Evolutionary conservation across 2,888 invertebrate genomes (phyloP).

Genomic region (Dichetophora obliterata): DNA sequence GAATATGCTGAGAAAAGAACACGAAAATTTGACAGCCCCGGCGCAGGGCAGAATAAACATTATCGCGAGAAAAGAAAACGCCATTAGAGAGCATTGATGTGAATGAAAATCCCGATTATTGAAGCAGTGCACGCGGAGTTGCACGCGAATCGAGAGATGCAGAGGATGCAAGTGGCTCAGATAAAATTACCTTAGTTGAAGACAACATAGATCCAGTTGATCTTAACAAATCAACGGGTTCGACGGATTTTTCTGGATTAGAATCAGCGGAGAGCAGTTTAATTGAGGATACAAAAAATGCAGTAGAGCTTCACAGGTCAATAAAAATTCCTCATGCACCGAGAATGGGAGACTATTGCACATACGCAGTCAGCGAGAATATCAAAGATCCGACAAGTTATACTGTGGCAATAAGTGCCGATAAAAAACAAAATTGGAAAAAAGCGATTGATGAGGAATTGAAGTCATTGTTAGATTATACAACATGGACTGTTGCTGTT

Average conservation of each 20-base stretch:
- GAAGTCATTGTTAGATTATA: conserved; percentile 4
- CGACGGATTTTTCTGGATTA: background rate
- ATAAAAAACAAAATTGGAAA: conserved; percentile 10
- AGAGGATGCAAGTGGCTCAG: background rate
- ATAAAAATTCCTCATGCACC: background rate
- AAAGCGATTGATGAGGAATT: conserved; percentile 11
- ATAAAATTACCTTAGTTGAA: background rate
- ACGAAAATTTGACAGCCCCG: no score
- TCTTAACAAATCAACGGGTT: background rate
- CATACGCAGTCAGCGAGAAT: background rate
- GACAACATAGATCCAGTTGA: background rate
- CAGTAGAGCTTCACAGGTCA: background rate
- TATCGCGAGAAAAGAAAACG: no score
- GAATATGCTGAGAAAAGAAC: no score
- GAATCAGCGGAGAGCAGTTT: background rate
- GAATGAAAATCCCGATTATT: background rate
- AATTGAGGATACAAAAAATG: no score
- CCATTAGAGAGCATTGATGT: background rate
- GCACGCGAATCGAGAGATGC: background rate
- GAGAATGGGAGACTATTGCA: background rate
- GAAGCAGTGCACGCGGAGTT: no score
- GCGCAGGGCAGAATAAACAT: no score
- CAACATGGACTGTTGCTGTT: conserved; percentile 25
- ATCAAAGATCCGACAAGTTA: background rate
- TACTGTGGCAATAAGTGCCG: conserved; percentile 2